Base-by-base conservation (phyloP, 2,888 invertebrate genomes). In the Mythimna vitellina region DNA sequence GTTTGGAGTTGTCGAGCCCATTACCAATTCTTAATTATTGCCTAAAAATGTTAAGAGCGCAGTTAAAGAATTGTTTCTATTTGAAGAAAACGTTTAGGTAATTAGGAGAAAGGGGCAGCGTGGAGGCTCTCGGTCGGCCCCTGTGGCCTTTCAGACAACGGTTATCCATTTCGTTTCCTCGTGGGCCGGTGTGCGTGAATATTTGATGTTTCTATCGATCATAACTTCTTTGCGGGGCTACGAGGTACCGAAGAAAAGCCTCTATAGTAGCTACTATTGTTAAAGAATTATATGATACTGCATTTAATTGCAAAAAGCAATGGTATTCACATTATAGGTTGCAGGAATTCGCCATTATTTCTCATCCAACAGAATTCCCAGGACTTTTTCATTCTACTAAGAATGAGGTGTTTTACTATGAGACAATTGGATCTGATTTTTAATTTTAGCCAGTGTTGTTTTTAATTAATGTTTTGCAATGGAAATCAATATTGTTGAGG, bases 151-250 rank as follows among this genome's bases (percentile, higher is more conserved):
- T 94, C 90, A 93, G 92, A 92, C 93, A 92, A 91, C 92, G 90
- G 92, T 93, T 92, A 93, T 92, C 93, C 91, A 93, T 94, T 93
- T 88, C 90, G 90, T 91, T 94, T 93, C 92, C 92, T 93, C 89
- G 90, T 88, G 90, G 92, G 92, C 88, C 91, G 87, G 88, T 87
- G 85, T 88, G 89, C 89, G 89, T 95, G 92, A 96, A 96, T 96
- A 95, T 95, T 96, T 96, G 92, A 96, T 96, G 94, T 80, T 90
- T 84, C 92, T 94, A 96, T 96, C 95, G 95, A 96, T 95, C 93
- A 96, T 95, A 94, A 94, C 92, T 94, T 93, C 93, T 94, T 94
- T 92, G 92, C 89, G 87, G 89, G 87, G 88, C 82, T 86, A 83
- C 79, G 80, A 78, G 80, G 86, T 77, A 83, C 75, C 73, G 60